These are phyloP conservation scores for Cryptophagus acutangulus DNA, from an alignment of 2,888 invertebrate genomes.

Conservation along the genomic window DNA sequence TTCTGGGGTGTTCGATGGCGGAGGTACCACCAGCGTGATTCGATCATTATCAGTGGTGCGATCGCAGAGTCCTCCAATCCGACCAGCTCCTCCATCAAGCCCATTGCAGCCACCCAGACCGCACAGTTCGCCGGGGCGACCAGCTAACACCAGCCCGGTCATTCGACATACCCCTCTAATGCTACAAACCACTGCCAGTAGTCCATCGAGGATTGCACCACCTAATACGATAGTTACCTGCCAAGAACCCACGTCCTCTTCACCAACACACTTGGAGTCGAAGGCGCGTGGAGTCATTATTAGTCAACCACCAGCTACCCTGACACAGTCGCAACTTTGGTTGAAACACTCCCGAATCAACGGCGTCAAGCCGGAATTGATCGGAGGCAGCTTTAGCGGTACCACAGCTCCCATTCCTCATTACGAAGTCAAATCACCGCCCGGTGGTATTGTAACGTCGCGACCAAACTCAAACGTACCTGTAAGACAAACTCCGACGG, in stretches of 20 bases:
- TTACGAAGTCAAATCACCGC: constrained; percentile 28
- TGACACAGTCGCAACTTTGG: constrained; percentile 44
- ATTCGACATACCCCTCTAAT: constrained; percentile 41
- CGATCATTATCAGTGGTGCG: constrained; percentile 39
- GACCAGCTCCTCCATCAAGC: constrained; percentile 41
- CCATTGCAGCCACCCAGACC: constrained; percentile 45
- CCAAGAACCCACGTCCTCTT: constrained; percentile 32
- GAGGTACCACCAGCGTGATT: constrained; percentile 41
- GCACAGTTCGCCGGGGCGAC: constrained; percentile 46
- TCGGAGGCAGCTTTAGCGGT: constrained; percentile 47
- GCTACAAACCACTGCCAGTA: constrained; percentile 40
- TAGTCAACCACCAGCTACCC: constrained; percentile 34
- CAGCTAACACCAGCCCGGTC: constrained; percentile 43
- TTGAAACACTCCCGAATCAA: constrained; percentile 59
- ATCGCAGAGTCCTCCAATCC: constrained; percentile 44
- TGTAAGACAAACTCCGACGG: constrained; percentile 71
- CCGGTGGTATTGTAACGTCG: constrained; percentile 3
- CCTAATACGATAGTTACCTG: constrained; percentile 23
- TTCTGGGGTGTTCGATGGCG: constrained; percentile 54
- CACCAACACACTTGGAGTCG: constrained; percentile 22
- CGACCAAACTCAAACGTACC: constrained; percentile 38
- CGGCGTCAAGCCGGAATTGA: constrained; percentile 74
- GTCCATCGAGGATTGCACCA: constrained; percentile 24
- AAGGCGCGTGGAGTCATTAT: constrained; percentile 38
- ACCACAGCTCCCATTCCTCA: constrained; percentile 27